Conservation (phyloP, 2,113 vertebrate species). For the Anhinga rufa region DNA sequence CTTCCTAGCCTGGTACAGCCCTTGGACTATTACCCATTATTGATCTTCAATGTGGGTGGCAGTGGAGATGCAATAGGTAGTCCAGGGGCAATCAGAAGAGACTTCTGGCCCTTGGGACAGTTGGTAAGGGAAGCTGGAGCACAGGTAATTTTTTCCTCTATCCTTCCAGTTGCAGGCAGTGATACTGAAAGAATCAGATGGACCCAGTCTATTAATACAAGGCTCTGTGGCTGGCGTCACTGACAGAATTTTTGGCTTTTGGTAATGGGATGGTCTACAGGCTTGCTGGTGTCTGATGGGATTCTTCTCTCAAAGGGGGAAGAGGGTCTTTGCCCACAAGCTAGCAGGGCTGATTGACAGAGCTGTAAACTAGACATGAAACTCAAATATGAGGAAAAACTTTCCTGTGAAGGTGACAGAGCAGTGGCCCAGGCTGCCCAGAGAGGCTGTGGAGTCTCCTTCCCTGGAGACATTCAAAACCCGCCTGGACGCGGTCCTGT, state of each 20-base stretch:
- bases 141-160: background rate
- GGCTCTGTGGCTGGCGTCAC: background rate
- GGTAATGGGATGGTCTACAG: background rate
- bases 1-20: background rate
- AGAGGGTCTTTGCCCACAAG: background rate
- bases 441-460: too few relatives aligned
- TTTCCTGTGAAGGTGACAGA: too few relatives aligned
- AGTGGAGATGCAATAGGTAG: rapidly evolving
- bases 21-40: background rate
- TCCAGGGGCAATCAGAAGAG: background rate
- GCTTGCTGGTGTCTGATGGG: background rate
- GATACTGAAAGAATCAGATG: background rate
- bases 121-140: background rate
- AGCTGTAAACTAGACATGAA: background rate
- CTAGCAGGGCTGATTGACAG: background rate
- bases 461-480: too few relatives aligned
- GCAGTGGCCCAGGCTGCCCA: too few relatives aligned
- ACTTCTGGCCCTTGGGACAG: background rate
- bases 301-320: background rate
- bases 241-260: background rate
- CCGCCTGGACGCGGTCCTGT: too few relatives aligned
- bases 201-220: background rate
- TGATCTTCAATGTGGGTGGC: background rate
- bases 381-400: too few relatives aligned
- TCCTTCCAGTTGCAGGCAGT: background rate